phyloP scores from a whole-genome alignment of 2,888 invertebrate genomes.

The Frankliniella intonsa region DNA sequence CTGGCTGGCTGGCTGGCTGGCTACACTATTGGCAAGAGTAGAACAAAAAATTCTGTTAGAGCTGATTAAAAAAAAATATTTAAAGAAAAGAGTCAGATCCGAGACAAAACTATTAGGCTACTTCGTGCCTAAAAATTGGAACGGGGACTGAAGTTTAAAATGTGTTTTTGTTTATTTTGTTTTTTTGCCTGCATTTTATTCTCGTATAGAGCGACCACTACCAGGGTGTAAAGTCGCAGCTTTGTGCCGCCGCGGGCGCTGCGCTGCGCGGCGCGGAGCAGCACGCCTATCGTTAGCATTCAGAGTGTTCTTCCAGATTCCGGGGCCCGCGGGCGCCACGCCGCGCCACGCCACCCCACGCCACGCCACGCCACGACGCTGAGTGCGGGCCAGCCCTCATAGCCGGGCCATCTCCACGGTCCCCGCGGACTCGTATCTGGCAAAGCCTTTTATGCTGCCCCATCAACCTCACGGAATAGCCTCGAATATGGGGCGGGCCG shows the following conservation, averaged over 20 bases:
- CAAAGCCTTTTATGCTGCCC: background rate
- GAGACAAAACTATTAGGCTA: no score
- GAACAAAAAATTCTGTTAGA: no score
- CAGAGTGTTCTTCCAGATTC: slow-evolving; percentile 9
- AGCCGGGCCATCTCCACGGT: background rate
- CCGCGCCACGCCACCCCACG: background rate
- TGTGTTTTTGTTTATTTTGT: no score
- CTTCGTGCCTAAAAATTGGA: no score
- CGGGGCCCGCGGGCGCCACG: background rate
- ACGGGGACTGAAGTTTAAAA: no score
- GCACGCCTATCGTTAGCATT: background rate
- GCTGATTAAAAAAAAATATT: no score
- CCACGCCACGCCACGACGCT: background rate
- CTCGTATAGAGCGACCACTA: no score
- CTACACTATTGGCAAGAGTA: no score
- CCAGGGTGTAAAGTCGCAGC: no score
- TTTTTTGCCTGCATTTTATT: no score
- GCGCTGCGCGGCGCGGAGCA: background rate
- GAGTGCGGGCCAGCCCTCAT: background rate
- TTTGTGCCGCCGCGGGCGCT: background rate
- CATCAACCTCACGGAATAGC: background rate
- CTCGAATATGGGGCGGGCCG: background rate
- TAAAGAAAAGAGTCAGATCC: no score
- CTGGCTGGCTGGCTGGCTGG: no score
- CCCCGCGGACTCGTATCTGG: background rate